A percentile compares a stretch with the other conserved stretches of the same genome.
Evolutionary conservation across 2,797 vertebrate species (phyloP).

Genomic region (Poecile montanus): DNA sequence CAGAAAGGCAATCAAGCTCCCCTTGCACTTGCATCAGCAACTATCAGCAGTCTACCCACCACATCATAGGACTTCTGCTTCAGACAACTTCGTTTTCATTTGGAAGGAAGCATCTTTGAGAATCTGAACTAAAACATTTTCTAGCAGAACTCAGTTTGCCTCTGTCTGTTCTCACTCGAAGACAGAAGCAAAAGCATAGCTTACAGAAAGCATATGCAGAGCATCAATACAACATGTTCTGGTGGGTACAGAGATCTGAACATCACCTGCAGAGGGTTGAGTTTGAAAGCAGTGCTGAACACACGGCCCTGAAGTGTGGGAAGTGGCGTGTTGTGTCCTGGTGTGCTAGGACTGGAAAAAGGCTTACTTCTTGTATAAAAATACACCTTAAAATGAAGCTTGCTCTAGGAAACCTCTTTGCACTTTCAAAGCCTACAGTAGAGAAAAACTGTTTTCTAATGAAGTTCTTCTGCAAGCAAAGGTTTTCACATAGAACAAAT

Average conservation of each 20-base stretch:
- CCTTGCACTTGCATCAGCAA: constrained; percentile 22
- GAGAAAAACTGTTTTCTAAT: not conserved
- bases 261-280: not conserved
- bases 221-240: not conserved
- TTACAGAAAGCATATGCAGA: not conserved
- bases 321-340: not conserved
- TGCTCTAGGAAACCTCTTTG: not conserved
- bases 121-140: not conserved
- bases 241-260: not conserved
- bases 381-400: constrained; percentile 3
- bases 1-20: constrained; percentile 65
- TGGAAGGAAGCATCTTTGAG: not conserved
- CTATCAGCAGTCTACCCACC: constrained; percentile 14
- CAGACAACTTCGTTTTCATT: not conserved
- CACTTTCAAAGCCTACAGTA: not conserved
- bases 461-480: not conserved
- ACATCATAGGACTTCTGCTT: not conserved
- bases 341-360: not conserved
- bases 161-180: not conserved
- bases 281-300: not conserved
- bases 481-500: not conserved
- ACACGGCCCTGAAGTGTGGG: not conserved
- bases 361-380: constrained; percentile 27
- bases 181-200: not conserved
- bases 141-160: not conserved